Evolutionary conservation across 2,888 invertebrate species (phyloP).

Genomic region (Prionchulus punctatus): DNA sequence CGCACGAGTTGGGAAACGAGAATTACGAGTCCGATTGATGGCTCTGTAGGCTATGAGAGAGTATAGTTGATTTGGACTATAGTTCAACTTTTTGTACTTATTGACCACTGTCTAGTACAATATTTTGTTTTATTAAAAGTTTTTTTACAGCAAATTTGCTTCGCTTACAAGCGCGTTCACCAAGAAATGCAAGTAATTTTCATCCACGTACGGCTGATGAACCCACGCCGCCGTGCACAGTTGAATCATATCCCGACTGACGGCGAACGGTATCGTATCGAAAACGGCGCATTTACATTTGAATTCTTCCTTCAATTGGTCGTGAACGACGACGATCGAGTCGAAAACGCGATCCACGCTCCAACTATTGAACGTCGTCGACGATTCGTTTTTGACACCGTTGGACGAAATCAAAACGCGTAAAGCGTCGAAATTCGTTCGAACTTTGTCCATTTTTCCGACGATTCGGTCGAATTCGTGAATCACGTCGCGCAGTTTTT

Average conservation of each 20-base stretch:
- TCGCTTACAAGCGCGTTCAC: no score
- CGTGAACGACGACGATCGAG: no score
- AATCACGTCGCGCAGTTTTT: not conserved
- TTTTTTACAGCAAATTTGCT: no score
- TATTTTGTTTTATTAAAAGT: no score
- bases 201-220: slow-evolving; percentile 1
- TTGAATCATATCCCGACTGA: not conserved
- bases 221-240: not conserved
- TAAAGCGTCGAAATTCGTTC: not conserved
- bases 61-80: no score
- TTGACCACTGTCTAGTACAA: no score
- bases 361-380: no score
- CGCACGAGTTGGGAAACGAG: not conserved
- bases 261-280: not conserved
- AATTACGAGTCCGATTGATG: not conserved
- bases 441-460: not conserved
- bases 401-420: not conserved
- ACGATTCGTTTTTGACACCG: no score
- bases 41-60: no score
- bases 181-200: no score
- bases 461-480: not conserved
- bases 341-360: no score
- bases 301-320: not conserved
- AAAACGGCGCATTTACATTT: not conserved
- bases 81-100: no score